phyloP scores from a whole-genome alignment of 2,888 invertebrate species.

The Eilema sororculum region DNA sequence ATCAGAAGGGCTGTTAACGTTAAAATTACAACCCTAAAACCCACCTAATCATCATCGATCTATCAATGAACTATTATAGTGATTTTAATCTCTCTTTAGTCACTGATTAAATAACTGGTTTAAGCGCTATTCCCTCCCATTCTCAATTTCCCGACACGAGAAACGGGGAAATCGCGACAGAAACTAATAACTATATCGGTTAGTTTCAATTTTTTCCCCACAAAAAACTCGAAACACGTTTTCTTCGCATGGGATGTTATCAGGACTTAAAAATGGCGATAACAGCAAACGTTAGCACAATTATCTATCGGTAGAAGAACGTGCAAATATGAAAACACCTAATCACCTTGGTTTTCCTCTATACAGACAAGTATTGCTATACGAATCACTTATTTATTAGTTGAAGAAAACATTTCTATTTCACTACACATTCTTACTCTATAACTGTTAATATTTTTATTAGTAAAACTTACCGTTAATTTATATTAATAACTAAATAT shows the following conservation, averaged over 20 bases:
- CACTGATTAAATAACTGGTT: not conserved
- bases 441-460: not conserved
- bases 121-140: no score
- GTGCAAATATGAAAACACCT: constrained; percentile 3
- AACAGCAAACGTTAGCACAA: not conserved
- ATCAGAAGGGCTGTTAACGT: not conserved
- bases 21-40: not conserved
- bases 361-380: constrained; percentile 3
- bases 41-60: not conserved
- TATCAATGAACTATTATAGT: not conserved
- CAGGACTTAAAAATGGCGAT: not conserved
- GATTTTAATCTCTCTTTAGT: not conserved
- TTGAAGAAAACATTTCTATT: not conserved
- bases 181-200: no score
- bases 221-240: not conserved
- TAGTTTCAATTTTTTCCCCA: not conserved
- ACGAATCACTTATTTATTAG: not conserved
- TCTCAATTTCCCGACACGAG: no score
- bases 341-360: not conserved
- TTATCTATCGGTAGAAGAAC: constrained; percentile 3
- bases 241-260: not conserved
- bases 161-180: no score
- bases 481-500: constrained; percentile 46
- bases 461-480: constrained; percentile 41
- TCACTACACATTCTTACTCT: not conserved